Percentiles rank a stretch among this genome's conserved stretches.
Evolutionary conservation across 2,888 invertebrate genomes (phyloP).

Genomic region (Orchesella flavescens): DNA sequence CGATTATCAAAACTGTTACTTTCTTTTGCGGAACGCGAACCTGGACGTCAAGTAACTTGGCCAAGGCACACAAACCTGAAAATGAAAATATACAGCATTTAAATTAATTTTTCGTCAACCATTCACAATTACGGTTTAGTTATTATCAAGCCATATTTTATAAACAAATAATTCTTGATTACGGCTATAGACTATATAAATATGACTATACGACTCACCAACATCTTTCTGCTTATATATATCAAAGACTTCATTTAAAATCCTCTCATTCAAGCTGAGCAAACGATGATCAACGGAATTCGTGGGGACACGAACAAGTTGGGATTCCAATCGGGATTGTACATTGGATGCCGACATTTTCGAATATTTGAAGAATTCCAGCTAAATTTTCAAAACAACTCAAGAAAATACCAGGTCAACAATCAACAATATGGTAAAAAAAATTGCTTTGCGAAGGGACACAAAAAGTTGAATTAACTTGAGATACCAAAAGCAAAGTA

Average conservation of each 20-base stretch:
- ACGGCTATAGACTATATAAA: too few species aligned
- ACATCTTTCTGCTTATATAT: conserved; percentile 76
- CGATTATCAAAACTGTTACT: conserved; percentile 77
- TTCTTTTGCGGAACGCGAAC: conserved; percentile 77
- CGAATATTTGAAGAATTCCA: too few species aligned
- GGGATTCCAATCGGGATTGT: not conserved
- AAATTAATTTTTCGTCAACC: too few species aligned
- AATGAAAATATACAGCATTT: conserved; percentile 32
- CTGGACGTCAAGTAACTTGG: conserved; percentile 75
- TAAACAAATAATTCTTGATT: too few species aligned
- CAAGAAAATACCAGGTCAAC: too few species aligned
- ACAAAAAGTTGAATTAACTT: too few species aligned
- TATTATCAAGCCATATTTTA: too few species aligned
- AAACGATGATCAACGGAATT: conserved; percentile 73
- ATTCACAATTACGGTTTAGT: too few species aligned
- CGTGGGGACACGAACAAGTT: conserved; percentile 63
- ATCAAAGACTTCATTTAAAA: conserved; percentile 77
- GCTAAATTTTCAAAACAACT: too few species aligned
- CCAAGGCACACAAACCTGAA: conserved; percentile 76
- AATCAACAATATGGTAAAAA: too few species aligned
- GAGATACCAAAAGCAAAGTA: too few species aligned
- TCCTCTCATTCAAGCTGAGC: conserved; percentile 76
- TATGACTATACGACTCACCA: conserved; percentile 56
- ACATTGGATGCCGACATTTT: conserved; percentile 39
- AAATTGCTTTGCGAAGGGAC: too few species aligned